Base-by-base conservation (phyloP, 2,113 vertebrate species). In the Lophius piscatorius region DNA sequence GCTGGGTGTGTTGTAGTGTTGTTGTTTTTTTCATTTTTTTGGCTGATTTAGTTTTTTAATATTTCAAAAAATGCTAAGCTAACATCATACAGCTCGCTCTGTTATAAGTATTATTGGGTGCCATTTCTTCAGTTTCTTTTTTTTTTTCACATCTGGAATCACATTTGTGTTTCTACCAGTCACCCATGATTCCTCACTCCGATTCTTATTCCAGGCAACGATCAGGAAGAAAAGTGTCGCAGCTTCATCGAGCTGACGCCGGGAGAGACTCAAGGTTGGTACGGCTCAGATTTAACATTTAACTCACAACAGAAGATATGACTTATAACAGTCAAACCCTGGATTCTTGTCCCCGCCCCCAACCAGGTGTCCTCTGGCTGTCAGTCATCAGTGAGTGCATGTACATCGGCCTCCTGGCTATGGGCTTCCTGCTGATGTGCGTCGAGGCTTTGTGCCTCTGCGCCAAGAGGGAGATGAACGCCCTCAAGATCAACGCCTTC, bases 241-340 rank as follows among this genome's bases (percentile, higher is more conserved):
- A 94, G 93, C 63, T 94, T 94, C 83, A 92, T 93, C 4, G 91
- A 94, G 55, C 54, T 94, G 64, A 91, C 93, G 1, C 93, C 93
- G 3, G 91, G 79, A 71, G 90, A 92, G 63, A 91, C 90, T n/a
- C 90, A 92, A 88, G 90, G 91, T 91, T 7, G 47, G 77, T 50
- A 2, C 9, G n/a, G n/a, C n/a, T n/a, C n/a, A n/a, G n/a, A n/a
- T n/a, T n/a, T n/a, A n/a, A n/a, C n/a, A n/a, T n/a, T n/a, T n/a
- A n/a, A 5, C 13, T 10, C 10, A n/a, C 3, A 51, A 4, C 12
- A n/a, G 14, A 14, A 28, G 5, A 18, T 11, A 35, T 1, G 13
- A 35, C 13, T 35, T 35, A 9, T 6, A 35, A 35, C 10, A 4
- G n/a, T 20, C 18, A 14, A 10, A 35, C 9, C 9, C 4, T 36